A percentile compares a stretch with the other conserved stretches of the same genome.
Evolutionary conservation across 2,888 invertebrate genomes (phyloP).

Genomic region (Calameuta idolon): DNA sequence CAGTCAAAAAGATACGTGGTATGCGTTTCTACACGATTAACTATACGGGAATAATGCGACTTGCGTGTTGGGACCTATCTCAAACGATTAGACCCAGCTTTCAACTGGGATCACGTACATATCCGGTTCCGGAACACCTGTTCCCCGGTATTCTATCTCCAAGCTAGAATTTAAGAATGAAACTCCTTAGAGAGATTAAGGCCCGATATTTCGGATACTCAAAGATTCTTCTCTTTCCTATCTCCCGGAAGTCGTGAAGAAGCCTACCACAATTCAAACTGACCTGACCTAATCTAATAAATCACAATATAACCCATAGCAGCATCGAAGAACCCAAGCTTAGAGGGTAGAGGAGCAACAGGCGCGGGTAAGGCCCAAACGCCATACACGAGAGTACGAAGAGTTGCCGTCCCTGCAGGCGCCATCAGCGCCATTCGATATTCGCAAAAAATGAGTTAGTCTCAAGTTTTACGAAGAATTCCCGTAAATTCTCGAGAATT

Average conservation of each 20-base stretch:
- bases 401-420: neutral
- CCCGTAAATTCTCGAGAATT: conserved; percentile 6
- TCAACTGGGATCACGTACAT: neutral
- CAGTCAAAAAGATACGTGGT: neutral
- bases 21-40: neutral
- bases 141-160: neutral
- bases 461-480: conserved; percentile 34
- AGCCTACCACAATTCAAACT: neutral
- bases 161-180: neutral
- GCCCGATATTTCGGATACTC: neutral
- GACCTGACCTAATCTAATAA: neutral
- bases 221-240: neutral
- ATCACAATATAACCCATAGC: neutral
- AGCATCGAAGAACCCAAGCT: neutral
- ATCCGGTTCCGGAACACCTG: neutral
- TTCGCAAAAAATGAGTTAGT: conserved; percentile 39
- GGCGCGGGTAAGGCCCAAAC: neutral
- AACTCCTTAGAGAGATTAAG: neutral
- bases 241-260: neutral
- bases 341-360: neutral
- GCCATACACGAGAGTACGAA: neutral
- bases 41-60: neutral
- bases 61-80: conserved; percentile 2
- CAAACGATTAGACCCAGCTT: neutral
- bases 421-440: neutral